Conservation (phyloP, 2,113 vertebrate genomes). For the Heterotilapia buettikoferi region DNA sequence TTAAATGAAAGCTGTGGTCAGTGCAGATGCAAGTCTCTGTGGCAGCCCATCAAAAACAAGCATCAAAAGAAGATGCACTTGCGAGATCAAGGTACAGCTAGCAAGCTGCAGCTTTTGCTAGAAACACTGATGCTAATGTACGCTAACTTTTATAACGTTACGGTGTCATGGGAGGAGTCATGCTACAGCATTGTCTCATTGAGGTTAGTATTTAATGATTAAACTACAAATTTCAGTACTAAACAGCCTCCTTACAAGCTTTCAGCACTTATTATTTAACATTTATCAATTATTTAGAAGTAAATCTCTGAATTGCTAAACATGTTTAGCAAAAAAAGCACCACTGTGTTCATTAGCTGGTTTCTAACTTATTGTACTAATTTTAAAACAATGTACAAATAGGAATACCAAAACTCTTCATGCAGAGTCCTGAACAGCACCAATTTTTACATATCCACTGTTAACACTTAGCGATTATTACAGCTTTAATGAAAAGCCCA, state of each 20-base stretch:
- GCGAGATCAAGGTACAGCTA: not conserved
- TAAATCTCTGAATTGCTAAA: not conserved
- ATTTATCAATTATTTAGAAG: not conserved
- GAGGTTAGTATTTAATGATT: not conserved
- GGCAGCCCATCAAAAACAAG: not conserved
- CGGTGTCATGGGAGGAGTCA: not conserved
- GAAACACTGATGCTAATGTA: not conserved
- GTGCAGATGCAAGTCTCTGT: not conserved
- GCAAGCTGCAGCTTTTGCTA: not conserved
- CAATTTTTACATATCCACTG: not conserved
- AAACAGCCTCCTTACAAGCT: not conserved
- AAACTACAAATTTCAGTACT: not conserved
- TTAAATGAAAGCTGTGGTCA: not conserved
- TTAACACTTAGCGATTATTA: not conserved
- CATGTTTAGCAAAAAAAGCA: not conserved
- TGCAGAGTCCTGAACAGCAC: not conserved
- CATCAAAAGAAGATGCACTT: not conserved
- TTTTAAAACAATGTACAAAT: not conserved
- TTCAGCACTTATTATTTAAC: not conserved
- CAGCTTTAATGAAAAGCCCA: not conserved
- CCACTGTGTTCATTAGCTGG: not conserved
- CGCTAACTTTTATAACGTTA: not conserved
- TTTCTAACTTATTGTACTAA: not conserved
- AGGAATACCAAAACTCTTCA: not conserved
- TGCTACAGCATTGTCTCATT: not conserved